Evolutionary conservation across 2,888 invertebrate genomes (phyloP).

Genomic region (Apantesis nais): DNA sequence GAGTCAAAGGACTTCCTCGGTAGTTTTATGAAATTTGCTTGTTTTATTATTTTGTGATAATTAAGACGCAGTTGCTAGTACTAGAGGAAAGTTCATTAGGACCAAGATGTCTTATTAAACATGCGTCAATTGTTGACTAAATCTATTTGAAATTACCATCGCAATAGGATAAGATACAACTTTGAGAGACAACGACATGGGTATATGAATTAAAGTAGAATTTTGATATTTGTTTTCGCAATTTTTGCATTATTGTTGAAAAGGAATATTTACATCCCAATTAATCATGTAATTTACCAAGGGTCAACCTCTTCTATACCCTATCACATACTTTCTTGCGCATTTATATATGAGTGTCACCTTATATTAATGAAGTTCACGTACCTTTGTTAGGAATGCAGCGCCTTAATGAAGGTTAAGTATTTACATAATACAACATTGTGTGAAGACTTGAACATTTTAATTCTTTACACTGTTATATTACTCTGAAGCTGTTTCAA

Average conservation of each 20-base stretch:
- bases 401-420: constrained; percentile 31
- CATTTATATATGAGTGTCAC: constrained; percentile 21
- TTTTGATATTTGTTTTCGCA: constrained; percentile 67
- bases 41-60: constrained; percentile 61
- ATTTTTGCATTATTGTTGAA: constrained; percentile 57
- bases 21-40: constrained; percentile 56
- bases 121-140: constrained; percentile 74
- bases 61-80: constrained; percentile 61
- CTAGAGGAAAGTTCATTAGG: constrained; percentile 71
- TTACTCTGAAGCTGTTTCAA: constrained; percentile 31
- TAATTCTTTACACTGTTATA: constrained; percentile 40
- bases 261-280: constrained; percentile 44
- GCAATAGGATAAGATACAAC: constrained; percentile 75
- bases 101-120: constrained; percentile 69
- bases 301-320: constrained; percentile 30
- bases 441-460: constrained; percentile 33
- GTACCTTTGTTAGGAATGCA: constrained; percentile 32
- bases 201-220: constrained; percentile 56
- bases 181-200: constrained; percentile 77
- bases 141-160: constrained; percentile 62
- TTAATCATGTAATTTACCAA: constrained; percentile 33
- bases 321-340: constrained; percentile 25
- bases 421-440: constrained; percentile 39
- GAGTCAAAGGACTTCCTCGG: not conserved
- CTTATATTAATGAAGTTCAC: constrained; percentile 21